Evolutionary conservation across 64 coral and sea anemone genomes (phyloP).

Genomic region (Pachyseris speciosa): DNA sequence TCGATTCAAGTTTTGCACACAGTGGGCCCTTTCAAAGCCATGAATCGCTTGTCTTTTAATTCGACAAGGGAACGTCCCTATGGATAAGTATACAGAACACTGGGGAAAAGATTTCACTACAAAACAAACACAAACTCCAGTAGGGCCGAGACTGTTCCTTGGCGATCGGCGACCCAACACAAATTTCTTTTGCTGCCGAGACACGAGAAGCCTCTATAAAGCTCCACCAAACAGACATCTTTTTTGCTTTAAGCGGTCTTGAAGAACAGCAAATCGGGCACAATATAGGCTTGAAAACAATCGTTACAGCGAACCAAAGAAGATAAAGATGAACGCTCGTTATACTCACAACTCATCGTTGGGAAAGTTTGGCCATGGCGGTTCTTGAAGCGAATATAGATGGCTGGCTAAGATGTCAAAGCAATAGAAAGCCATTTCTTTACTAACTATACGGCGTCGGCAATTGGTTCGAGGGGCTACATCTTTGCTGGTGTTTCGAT

Average conservation of each 20-base stretch:
- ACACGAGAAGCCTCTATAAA: background rate
- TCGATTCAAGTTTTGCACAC: background rate
- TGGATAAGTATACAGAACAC: background rate
- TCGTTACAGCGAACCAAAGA: background rate
- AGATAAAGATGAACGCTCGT: background rate
- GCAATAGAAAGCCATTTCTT: conserved; percentile 99
- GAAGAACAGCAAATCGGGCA: background rate
- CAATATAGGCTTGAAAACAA: too few relatives aligned
- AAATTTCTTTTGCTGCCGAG: conserved; percentile 30
- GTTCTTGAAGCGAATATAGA: conserved; percentile 85
- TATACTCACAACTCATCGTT: conserved; percentile 98
- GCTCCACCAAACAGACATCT: background rate
- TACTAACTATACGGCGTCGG: conserved; percentile 90
- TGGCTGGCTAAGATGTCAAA: conserved; percentile 96
- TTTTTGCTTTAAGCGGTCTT: background rate
- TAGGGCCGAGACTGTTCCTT: background rate
- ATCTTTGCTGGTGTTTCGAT: conserved; percentile 88
- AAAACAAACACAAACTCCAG: background rate
- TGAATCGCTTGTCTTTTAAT: background rate
- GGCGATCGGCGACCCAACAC: background rate
- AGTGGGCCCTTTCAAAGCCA: conserved; percentile 1
- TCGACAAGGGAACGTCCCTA: too few relatives aligned
- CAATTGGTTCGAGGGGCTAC: conserved; percentile 72
- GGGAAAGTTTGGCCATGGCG: conserved; percentile 93
- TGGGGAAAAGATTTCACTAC: background rate